Base-by-base conservation (phyloP, 2,113 vertebrate genomes). In the Cynopterus brachyotis region DNA sequence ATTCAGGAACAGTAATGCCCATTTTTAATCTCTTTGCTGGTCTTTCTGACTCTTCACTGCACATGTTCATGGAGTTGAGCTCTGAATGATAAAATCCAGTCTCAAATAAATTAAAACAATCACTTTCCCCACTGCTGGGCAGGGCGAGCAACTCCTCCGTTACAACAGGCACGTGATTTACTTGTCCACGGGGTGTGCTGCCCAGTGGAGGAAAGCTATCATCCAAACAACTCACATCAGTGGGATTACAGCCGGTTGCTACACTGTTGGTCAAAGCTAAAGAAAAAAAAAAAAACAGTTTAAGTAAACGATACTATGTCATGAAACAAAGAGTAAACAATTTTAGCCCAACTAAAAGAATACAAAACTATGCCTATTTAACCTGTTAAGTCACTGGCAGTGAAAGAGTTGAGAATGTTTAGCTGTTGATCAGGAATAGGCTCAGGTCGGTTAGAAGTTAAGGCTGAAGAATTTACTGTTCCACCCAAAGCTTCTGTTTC, bases 51-150 rank as follows among this genome's bases (percentile, higher is more conserved):
- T 99, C 99, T 95, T 99, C 99, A 60, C 98, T 98, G 96, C 99
- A 99, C 97, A 99, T 98, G 76, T 99, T 99, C 78, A 99, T 97
- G 95, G 97, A 98, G 97, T 99, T 99, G 96, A 99, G 95, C 75
- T 99, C 99, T 0, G 99, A 99, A 89, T 99, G 99, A 98, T 99
- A 99, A 98, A 99, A 99, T 89, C 99, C 99, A 67, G 99, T 99
- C 96, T 99, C 99, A n/a, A 99, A 99, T 99, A 99, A 99, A 98
- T 99, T 99, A 98, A 99, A 99, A 98, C 99, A 99, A 98, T 99
- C 99, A 79, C 98, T 98, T 98, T 99, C 99, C 32, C 99, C 99
- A 47, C 99, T 99, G 90, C 98, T 98, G 60, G 99, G 98, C 98
- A 99, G 99, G 80, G 98, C 98, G 12, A 99, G 99, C 96, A 99